phyloP scores from a whole-genome alignment of 2,888 invertebrate genomes.

The Lasioglossum leucozonium region DNA sequence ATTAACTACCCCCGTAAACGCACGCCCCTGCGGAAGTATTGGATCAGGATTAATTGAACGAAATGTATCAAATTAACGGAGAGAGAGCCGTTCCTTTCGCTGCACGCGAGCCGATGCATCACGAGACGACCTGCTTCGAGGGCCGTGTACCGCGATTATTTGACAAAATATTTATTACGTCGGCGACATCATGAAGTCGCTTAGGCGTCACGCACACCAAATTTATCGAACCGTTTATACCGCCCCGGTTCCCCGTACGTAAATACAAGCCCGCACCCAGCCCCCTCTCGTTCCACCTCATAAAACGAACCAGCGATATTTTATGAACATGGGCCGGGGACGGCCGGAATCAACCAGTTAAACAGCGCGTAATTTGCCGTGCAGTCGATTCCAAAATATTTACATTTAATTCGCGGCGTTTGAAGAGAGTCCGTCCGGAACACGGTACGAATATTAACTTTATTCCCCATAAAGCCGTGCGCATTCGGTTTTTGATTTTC shows the following conservation, averaged over 20 bases:
- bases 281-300: constrained; percentile 24
- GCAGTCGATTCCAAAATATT: constrained; percentile 24
- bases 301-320: constrained; percentile 48
- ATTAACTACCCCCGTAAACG: not conserved
- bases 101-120: not conserved
- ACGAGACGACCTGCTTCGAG: not conserved
- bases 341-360: constrained; percentile 21
- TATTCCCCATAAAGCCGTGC: not conserved
- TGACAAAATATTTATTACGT: constrained; percentile 33
- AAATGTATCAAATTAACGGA: not conserved
- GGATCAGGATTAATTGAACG: not conserved
- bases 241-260: constrained; percentile 18
- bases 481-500: not conserved
- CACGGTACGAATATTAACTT: not conserved
- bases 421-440: not conserved
- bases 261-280: constrained; percentile 40
- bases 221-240: constrained; percentile 51
- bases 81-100: not conserved
- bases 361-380: constrained; percentile 37
- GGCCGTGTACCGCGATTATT: not conserved
- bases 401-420: not conserved
- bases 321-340: constrained; percentile 18
- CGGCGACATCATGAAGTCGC: constrained; percentile 15
- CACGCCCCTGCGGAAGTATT: not conserved
- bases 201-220: constrained; percentile 30